Conservation (phyloP, 2,113 vertebrate species). For the Fregata magnificens region DNA sequence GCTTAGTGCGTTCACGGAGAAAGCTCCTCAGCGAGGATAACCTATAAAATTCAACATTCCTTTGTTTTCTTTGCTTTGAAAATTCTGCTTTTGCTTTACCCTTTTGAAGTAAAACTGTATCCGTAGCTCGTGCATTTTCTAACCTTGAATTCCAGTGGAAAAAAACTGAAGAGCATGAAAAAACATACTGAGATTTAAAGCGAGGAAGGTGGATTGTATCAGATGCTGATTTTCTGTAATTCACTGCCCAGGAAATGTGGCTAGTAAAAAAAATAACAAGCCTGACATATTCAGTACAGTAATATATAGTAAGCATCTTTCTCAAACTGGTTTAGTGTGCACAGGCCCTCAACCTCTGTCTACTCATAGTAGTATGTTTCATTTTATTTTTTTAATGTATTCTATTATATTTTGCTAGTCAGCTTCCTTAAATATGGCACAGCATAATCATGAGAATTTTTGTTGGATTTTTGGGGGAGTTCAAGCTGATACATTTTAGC, state of each 20-base stretch:
- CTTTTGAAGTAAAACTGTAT: not conserved
- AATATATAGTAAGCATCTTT: not conserved
- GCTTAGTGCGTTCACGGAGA: not conserved
- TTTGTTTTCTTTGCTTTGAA: conserved; percentile 32
- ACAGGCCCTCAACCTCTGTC: not conserved
- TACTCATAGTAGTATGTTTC: not conserved
- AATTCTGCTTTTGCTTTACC: not conserved
- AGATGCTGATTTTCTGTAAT: not conserved
- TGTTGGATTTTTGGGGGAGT: not conserved
- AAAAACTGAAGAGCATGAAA: not conserved
- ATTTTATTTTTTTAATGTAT: not conserved
- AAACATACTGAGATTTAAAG: not conserved
- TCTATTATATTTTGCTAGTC: not conserved
- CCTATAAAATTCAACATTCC: not conserved
- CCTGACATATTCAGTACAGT: not conserved
- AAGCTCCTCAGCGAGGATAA: not conserved
- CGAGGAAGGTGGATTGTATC: not conserved
- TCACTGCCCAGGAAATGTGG: not conserved
- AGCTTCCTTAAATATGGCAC: not conserved
- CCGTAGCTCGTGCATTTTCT: not conserved
- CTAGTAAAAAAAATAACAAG: not conserved
- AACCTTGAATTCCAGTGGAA: not conserved
- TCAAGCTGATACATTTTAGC: not conserved
- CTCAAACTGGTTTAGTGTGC: not conserved
- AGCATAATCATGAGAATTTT: not conserved